These are phyloP conservation scores for Trissolcus brochymenae DNA, from an alignment of 2,888 invertebrate genomes.

Conservation along the genomic window DNA sequence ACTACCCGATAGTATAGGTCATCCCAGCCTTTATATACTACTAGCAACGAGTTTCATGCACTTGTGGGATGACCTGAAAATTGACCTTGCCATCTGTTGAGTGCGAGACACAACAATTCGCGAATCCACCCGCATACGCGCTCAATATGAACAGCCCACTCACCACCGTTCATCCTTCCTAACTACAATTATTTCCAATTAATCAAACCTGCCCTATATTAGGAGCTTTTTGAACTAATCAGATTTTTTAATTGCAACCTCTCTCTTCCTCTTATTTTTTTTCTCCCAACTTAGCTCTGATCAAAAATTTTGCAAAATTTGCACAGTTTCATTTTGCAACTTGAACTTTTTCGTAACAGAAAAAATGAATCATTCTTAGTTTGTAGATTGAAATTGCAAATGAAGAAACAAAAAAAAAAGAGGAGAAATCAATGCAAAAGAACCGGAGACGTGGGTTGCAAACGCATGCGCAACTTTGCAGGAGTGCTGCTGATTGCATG, in stretches of 20 bases:
- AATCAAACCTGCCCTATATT: no score
- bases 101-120: slow-evolving; percentile 10
- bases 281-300: no score
- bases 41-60: slow-evolving; percentile 1
- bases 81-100: slow-evolving; percentile 42
- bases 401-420: neutral
- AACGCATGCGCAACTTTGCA: slow-evolving; percentile 25
- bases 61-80: slow-evolving; percentile 39
- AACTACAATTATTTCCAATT: neutral
- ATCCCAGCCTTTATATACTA: slow-evolving; percentile 56
- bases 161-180: neutral
- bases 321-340: no score
- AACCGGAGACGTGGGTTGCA: slow-evolving; percentile 5
- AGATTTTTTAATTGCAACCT: no score
- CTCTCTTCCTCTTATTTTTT: no score
- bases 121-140: slow-evolving; percentile 20
- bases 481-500: slow-evolving; percentile 12
- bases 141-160: slow-evolving; percentile 25
- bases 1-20: slow-evolving; percentile 52
- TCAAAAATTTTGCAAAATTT: no score
- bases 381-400: no score
- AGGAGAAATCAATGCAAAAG: slow-evolving; percentile 20
- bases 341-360: no score
- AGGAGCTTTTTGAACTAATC: no score
- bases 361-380: no score